Conservation (phyloP, 2,797 vertebrate species). For the Peromyscus aztecus region DNA sequence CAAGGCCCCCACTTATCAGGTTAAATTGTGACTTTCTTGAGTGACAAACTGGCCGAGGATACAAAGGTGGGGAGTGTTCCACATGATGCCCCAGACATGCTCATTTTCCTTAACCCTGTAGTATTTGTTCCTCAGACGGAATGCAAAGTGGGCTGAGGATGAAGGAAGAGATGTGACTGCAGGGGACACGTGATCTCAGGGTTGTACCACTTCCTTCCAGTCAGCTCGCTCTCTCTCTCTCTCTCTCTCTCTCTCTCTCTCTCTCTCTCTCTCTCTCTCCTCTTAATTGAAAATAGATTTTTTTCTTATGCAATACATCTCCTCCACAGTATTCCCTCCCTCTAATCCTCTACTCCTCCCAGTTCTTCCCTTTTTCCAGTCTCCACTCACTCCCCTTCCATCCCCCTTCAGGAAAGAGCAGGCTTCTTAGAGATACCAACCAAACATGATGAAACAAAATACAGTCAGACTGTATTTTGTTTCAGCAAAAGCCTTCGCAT, state of each 20-base stretch:
- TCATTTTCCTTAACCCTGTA: not conserved
- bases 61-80: slow-evolving; percentile 43
- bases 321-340: not conserved
- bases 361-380: not conserved
- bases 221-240: no score
- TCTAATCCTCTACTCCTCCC: not conserved
- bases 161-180: not conserved
- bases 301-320: not conserved
- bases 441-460: not conserved
- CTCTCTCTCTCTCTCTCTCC: no score
- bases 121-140: not conserved
- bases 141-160: not conserved
- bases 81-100: not conserved
- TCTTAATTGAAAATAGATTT: not conserved
- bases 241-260: no score
- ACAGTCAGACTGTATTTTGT: not conserved
- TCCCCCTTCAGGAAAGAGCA: not conserved
- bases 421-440: not conserved
- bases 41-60: not conserved
- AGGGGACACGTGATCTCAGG: not conserved
- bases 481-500: not conserved
- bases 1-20: slow-evolving; percentile 48
- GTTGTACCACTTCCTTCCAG: fast-evolving
- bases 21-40: slow-evolving; percentile 24
- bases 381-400: no score